Evolutionary conservation across 1,140 invertebrate species (phyloP).

Genomic region (Drosophila bocki): DNA sequence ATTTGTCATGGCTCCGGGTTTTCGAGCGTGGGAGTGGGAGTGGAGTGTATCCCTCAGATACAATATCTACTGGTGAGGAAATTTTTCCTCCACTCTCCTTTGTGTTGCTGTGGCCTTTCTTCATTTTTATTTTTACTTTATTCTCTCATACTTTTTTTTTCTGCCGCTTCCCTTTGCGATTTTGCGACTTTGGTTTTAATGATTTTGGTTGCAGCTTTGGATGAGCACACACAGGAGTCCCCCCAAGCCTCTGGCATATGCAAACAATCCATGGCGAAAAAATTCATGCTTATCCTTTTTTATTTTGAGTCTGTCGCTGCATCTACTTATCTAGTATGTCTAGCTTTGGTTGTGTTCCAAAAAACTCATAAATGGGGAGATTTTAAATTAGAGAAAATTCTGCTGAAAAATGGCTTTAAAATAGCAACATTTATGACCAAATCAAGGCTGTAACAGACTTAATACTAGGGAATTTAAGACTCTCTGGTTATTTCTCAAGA

Average conservation of each 20-base stretch:
- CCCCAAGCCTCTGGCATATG: constrained; percentile 27
- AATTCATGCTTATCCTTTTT: neutral
- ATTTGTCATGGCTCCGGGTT: constrained; percentile 63
- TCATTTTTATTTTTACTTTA: constrained; percentile 55
- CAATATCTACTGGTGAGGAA: constrained; percentile 1
- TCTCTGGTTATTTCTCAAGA: no score
- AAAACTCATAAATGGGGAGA: constrained; percentile 9
- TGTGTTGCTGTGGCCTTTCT: constrained; percentile 23
- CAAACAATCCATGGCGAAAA: constrained; percentile 33
- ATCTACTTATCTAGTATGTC: constrained; percentile 33
- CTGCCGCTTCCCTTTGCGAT: constrained; percentile 20
- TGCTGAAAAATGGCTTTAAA: neutral
- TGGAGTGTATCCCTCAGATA: constrained; percentile 7
- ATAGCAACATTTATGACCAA: neutral
- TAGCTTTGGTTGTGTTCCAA: constrained; percentile 16
- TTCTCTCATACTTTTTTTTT: constrained; percentile 35
- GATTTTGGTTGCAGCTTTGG: constrained; percentile 73
- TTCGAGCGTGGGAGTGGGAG: constrained; percentile 2
- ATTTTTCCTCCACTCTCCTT: constrained; percentile 16
- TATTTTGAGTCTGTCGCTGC: constrained; percentile 3
- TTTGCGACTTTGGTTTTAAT: constrained; percentile 71
- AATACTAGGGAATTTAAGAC: no score
- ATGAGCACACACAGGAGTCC: constrained; percentile 24
- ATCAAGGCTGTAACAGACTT: no score
- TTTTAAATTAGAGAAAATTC: neutral